These are phyloP conservation scores for Drosophila nigromelanica DNA, from an alignment of 1,140 invertebrate species.

Conservation along the genomic window DNA sequence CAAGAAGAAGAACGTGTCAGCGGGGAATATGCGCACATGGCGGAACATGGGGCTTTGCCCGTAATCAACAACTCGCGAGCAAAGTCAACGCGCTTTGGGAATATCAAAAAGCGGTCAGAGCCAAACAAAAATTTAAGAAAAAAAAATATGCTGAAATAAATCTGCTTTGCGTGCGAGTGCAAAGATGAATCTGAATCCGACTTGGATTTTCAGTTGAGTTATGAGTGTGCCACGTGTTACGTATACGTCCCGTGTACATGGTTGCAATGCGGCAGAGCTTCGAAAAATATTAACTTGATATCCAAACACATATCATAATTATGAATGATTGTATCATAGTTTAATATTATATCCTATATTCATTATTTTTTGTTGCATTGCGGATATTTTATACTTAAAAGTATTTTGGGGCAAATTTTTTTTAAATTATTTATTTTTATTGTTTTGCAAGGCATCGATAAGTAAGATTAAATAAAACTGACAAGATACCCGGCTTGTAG, in stretches of 20 bases:
- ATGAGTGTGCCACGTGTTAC: slow-evolving; percentile 15
- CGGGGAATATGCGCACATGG: background rate
- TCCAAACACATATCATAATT: background rate
- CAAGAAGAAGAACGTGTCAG: slow-evolving; percentile 14
- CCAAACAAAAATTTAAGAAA: background rate
- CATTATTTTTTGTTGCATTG: too few relatives aligned
- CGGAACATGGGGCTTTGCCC: background rate
- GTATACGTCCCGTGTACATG: slow-evolving; percentile 10
- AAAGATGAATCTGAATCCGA: slow-evolving; percentile 23
- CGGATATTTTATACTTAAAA: too few relatives aligned
- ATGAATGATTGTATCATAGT: too few relatives aligned
- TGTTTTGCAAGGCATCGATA: too few relatives aligned
- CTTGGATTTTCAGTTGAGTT: slow-evolving; percentile 29
- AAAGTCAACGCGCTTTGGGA: slow-evolving; percentile 7
- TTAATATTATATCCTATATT: too few relatives aligned
- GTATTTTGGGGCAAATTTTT: too few relatives aligned
- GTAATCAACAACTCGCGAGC: slow-evolving; percentile 13
- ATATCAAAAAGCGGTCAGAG: slow-evolving; percentile 3
- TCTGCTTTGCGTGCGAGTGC: slow-evolving; percentile 29
- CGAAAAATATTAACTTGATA: background rate
- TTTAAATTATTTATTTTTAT: too few relatives aligned
- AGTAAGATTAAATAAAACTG: too few relatives aligned
- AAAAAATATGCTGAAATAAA: slow-evolving; percentile 5
- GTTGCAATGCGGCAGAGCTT: background rate
- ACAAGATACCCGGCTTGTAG: too few relatives aligned